Base-by-base conservation (phyloP, 2,888 invertebrate species). In the Pantelozetes paolii region DNA sequence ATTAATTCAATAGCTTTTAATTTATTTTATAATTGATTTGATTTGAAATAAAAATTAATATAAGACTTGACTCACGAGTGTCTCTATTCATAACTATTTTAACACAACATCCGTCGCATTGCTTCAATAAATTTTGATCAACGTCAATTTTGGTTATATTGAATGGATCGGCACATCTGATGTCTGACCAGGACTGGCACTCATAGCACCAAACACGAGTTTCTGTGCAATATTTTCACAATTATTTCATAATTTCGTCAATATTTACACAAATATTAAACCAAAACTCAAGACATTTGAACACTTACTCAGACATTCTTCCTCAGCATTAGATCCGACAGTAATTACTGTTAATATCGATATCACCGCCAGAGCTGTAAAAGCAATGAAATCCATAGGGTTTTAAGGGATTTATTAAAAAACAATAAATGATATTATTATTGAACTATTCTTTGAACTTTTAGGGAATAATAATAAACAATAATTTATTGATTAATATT, bases 121-220 rank as follows among this genome's bases (percentile, higher is more conserved):
- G n/a, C 11, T 13, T 20, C 32, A 69, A 28, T 18, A 92, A 91
- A 72, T 90, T 85, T 1, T 92, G 92, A 79, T 92, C 84, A 6
- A 91, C 91, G n/a, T n/a, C n/a, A n/a, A n/a, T n/a, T n/a, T n/a
- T n/a, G 20, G 93, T 93, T 83, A 92, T 92, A 85, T 94, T 94
- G 85, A 94, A 94, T 0, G 94, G 94, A 82, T 94, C 94, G 82
- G 90, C 91, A 82, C 94, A 94, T 78, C 92, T 85, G 30, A 88
- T 86, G 84, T 94, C 93, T 76, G 90, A 90, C 90, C 92, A 92
- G 79, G 92, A 92, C 84, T 94, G 92, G 82, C 94, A 94, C 84
- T 94, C 94, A 84, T 94, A 94, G 83, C 94, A 94, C 76, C 74
- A 74, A 18, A 78, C 74, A 45, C 74, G 76, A 15, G 78, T 76